Evolutionary conservation across 1,140 invertebrate species (phyloP).

Genomic region (Zaprionus capensis): DNA sequence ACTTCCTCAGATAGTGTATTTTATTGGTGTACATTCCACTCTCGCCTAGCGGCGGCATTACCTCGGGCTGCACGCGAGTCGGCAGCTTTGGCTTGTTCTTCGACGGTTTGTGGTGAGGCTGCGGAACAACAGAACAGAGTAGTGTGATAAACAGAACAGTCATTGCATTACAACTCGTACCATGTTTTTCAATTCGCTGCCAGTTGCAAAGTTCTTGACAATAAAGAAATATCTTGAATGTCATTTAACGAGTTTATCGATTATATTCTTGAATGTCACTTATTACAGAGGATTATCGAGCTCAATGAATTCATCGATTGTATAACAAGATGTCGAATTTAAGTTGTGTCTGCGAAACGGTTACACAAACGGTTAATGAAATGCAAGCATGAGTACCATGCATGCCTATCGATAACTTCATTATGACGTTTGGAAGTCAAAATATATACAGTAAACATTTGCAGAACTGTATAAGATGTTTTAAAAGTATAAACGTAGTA

Average conservation of each 20-base stretch:
- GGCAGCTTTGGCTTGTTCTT: slow-evolving; percentile 29
- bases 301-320: neutral
- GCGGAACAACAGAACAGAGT: neutral
- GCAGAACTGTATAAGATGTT: no score
- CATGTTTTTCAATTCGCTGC: neutral
- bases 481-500: no score
- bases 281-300: neutral
- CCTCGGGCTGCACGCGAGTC: slow-evolving; percentile 49
- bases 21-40: slow-evolving; percentile 58
- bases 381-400: no score
- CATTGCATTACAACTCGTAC: neutral
- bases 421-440: no score
- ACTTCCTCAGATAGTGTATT: slow-evolving; percentile 56
- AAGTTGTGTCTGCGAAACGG: neutral
- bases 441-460: no score
- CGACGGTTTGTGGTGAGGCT: neutral
- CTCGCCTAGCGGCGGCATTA: slow-evolving; percentile 24
- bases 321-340: neutral
- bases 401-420: no score
- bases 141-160: neutral
- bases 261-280: neutral
- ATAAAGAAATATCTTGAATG: neutral
- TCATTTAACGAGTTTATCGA: neutral
- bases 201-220: neutral
- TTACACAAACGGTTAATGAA: neutral